Conservation (phyloP, 53 echinoderm and acorn worm genomes). For the Actinopyga echinites region DNA sequence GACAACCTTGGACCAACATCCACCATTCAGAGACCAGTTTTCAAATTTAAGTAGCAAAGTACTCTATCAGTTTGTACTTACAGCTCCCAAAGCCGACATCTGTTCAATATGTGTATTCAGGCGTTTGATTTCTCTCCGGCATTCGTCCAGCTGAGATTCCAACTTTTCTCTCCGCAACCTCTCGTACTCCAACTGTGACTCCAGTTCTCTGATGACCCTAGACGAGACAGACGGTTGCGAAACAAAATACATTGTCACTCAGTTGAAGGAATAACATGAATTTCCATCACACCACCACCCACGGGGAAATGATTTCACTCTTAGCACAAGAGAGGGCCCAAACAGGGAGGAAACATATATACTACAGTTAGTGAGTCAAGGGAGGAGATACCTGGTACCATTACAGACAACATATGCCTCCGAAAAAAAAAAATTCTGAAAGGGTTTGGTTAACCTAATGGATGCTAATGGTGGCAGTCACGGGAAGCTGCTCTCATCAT, state of each 20-base stretch:
- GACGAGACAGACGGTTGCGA: not conserved
- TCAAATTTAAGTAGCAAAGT: too few species aligned
- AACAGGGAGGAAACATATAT: not conserved
- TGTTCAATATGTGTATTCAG: slow-evolving; percentile 81
- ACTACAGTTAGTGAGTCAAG: not conserved
- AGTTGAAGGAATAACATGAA: too few species aligned
- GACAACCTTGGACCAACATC: too few species aligned
- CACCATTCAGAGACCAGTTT: too few species aligned
- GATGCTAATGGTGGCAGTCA: too few species aligned
- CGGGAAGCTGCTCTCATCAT: too few species aligned
- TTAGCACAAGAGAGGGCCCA: slow-evolving; percentile 2
- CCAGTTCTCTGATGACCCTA: slow-evolving; percentile 83
- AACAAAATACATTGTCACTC: too few species aligned
- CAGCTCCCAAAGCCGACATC: slow-evolving; percentile 62
- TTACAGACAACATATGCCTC: too few species aligned
- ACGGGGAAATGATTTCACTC: too few species aligned
- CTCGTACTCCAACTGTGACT: slow-evolving; percentile 97
- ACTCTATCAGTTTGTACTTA: slow-evolving; percentile 43
- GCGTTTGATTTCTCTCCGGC: slow-evolving; percentile 87
- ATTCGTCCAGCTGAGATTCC: slow-evolving; percentile 91
- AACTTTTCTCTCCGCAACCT: slow-evolving; percentile 93
- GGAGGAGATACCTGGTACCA: not conserved
- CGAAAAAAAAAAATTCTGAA: too few species aligned
- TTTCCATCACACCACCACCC: too few species aligned
- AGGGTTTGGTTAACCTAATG: too few species aligned